phyloP scores from a whole-genome alignment of 1,140 invertebrate species.

The Lordiphosa collinella region DNA sequence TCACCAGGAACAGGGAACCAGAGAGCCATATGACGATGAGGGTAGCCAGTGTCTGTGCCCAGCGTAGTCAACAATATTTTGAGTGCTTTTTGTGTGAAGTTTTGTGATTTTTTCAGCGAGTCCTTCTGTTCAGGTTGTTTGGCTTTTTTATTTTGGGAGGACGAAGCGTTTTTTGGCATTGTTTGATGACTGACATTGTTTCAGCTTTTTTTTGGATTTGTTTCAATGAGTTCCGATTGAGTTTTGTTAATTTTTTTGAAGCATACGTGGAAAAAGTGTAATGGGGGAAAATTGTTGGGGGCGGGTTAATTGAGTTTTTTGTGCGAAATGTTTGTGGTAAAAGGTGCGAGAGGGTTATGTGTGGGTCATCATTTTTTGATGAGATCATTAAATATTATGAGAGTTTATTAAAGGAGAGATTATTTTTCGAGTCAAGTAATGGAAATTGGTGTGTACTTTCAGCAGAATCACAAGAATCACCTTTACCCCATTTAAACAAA shows the following conservation, averaged over 20 bases:
- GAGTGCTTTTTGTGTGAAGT: constrained; percentile 72
- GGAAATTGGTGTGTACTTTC: too few species aligned
- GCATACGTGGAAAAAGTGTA: constrained; percentile 15
- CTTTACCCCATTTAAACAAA: too few species aligned
- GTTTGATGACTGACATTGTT: constrained; percentile 25
- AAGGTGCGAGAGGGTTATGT: too few species aligned
- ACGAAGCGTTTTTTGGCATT: constrained; percentile 1
- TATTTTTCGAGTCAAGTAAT: too few species aligned
- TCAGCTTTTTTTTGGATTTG: constrained; percentile 20
- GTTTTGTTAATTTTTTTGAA: constrained; percentile 66
- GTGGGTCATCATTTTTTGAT: too few species aligned
- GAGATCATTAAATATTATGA: too few species aligned
- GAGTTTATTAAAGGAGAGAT: too few species aligned
- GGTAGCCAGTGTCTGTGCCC: background rate
- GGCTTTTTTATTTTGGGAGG: constrained; percentile 6
- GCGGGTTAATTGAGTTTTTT: constrained; percentile 8
- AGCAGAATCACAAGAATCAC: too few species aligned
- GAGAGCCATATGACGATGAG: constrained; percentile 35
- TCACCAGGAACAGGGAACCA: constrained; percentile 10
- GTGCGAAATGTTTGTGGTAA: background rate
- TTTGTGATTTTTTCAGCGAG: constrained; percentile 46
- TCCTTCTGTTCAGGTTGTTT: constrained; percentile 34
- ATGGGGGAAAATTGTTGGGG: background rate
- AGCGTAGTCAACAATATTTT: constrained; percentile 74
- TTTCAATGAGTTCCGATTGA: constrained; percentile 57